A percentile compares a stretch with the other conserved stretches of the same genome.
phyloP scores from a whole-genome alignment of 2,888 invertebrate genomes.

The Microdon myrmicae region DNA sequence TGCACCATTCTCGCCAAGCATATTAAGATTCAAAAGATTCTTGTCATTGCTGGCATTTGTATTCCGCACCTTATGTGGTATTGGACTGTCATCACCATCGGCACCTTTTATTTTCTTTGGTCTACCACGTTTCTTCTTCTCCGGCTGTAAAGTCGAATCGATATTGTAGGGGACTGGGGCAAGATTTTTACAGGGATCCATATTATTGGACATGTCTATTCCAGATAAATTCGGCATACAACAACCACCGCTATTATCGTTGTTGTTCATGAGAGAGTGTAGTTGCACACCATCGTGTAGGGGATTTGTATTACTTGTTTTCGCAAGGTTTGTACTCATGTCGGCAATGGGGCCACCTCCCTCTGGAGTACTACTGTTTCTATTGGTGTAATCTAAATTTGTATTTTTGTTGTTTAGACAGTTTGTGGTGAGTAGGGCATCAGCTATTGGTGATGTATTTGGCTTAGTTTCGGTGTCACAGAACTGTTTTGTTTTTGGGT shows the following conservation, averaged over 20 bases:
- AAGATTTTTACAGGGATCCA: slow-evolving; percentile 21
- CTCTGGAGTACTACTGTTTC: slow-evolving; percentile 33
- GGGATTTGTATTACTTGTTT: slow-evolving; percentile 17
- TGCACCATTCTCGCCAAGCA: slow-evolving; percentile 66
- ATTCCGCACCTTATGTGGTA: slow-evolving; percentile 66
- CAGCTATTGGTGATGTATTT: slow-evolving; percentile 10
- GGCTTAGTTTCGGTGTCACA: slow-evolving; percentile 68
- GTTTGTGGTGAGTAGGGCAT: slow-evolving; percentile 19
- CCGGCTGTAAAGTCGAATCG: slow-evolving; percentile 67
- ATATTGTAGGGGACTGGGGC: slow-evolving; percentile 24
- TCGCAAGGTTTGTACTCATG: slow-evolving; percentile 15
- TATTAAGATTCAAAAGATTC: slow-evolving; percentile 60
- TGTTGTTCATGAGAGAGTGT: slow-evolving; percentile 6
- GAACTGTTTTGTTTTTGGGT: slow-evolving; percentile 75
- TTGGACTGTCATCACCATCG: slow-evolving; percentile 71
- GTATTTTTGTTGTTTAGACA: slow-evolving; percentile 23
- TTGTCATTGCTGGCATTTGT: slow-evolving; percentile 68
- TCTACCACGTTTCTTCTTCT: slow-evolving; percentile 89
- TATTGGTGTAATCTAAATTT: slow-evolving; percentile 20
- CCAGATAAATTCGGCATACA: slow-evolving; percentile 20
- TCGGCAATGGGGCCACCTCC: slow-evolving; percentile 13
- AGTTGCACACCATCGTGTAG: slow-evolving; percentile 24
- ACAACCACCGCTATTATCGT: slow-evolving; percentile 12
- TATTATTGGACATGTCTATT: slow-evolving; percentile 14
- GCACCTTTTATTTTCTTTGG: slow-evolving; percentile 77